A percentile compares a stretch with the other conserved stretches of the same genome.
Conservation (phyloP, 1,140 invertebrate species). For the Drosophila pandora region DNA sequence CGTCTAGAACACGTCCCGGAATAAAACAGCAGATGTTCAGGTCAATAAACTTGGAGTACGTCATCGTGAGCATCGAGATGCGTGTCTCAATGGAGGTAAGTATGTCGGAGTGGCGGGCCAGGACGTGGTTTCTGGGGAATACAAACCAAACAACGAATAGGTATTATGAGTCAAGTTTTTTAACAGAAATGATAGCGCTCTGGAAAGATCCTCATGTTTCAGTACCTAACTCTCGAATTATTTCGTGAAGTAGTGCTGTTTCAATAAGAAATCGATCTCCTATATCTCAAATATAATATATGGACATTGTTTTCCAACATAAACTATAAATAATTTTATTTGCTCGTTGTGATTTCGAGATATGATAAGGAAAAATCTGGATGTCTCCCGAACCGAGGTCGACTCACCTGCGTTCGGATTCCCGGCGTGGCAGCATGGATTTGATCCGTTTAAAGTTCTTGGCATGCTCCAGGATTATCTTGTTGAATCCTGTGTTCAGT, state of each 20-base stretch:
- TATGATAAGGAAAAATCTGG: constrained; percentile 14
- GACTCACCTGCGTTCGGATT: constrained; percentile 91
- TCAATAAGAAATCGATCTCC: not conserved
- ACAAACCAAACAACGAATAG: not conserved
- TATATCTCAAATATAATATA: not conserved
- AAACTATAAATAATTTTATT: not conserved
- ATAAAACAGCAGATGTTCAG: constrained; percentile 93
- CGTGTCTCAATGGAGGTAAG: constrained; percentile 95
- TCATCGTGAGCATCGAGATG: constrained; percentile 96
- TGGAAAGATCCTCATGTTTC: too few relatives aligned
- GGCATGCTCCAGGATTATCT: constrained; percentile 91
- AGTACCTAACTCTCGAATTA: too few relatives aligned
- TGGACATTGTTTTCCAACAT: too few relatives aligned
- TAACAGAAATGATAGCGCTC: too few relatives aligned
- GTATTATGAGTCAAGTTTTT: too few relatives aligned
- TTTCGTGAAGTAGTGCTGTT: too few relatives aligned
- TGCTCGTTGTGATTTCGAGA: not conserved
- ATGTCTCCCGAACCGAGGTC: not conserved
- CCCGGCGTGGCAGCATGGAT: constrained; percentile 91
- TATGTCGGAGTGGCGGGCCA: constrained; percentile 94
- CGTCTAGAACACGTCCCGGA: constrained; percentile 96
- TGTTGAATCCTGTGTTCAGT: constrained; percentile 92
- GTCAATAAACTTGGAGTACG: constrained; percentile 89
- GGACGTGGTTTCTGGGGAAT: constrained; percentile 87
- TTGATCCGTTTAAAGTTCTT: constrained; percentile 91